Evolutionary conservation across 2,888 invertebrate species (phyloP), one percentile per base, ranked within the genome.

Genomic region (Fragum sueziense): DNA sequence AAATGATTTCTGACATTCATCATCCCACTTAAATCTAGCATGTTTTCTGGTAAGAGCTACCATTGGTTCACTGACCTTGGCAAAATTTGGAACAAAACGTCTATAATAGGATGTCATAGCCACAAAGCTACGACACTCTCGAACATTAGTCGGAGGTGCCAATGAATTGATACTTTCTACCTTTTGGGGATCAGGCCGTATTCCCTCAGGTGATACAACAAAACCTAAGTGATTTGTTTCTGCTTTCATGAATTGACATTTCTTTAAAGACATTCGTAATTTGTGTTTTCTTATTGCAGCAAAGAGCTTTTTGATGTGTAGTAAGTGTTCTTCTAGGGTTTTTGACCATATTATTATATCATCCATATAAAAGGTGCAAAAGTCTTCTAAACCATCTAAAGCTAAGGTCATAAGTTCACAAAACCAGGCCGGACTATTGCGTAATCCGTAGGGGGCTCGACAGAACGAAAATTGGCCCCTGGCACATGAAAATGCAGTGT

Each of bases 151-250:
- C 2, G 74, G 74, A 14, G 9, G 29, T 0, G 67, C 57, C 11
- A 74, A 27, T 34, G 67, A 31, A 14, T 33, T 52, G 31, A 74
- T 74, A 2, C 37, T 54, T n/a, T 67, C 67, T n/a, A 74, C 31
- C 37, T 74, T 74, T n/a, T 52, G 1, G 1, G 62, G 65, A 22
- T 76, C 76, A 22, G 76, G 70, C 37, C 37, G 33, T 11, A 76
- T 29, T 6, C 70, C 70, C 1, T 76, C 3, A 0, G 20, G 4
- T 37, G 25, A 9, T 3, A 70, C 20, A 6, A 65, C 9, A 52
- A 76, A 76, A 33, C 76, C 70, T 33, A 76, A 6, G 34, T 67
- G 68, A 31, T 57, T 67, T 22, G 71, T 76, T 22, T 76, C 33
- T 3, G 20, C 20, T 59, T 67, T 33, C 0, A 67, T 20, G 14